Conservation (phyloP, 2,888 invertebrate species). For the Atherix ibis region DNA sequence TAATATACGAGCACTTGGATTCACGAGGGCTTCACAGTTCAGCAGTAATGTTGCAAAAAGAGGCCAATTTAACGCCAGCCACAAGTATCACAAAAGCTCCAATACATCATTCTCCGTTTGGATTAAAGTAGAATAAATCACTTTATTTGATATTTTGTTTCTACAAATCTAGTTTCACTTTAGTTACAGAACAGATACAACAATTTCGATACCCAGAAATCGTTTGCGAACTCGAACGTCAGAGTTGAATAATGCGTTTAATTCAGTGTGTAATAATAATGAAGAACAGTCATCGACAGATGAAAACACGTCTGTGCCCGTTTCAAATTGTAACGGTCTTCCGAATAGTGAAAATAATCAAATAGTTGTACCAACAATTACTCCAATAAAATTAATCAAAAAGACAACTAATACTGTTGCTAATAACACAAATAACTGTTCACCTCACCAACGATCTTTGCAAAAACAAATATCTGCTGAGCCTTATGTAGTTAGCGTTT, state of each 20-base stretch:
- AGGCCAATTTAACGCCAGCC: conserved; percentile 45
- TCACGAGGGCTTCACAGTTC: conserved; percentile 58
- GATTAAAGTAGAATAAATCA: conserved; percentile 11
- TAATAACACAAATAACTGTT: conserved; percentile 2
- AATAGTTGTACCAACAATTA: conserved; percentile 10
- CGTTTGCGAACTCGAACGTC: conserved; percentile 20
- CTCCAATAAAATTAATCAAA: conserved; percentile 24
- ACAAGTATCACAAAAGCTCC: conserved; percentile 27
- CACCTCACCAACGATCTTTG: conserved; percentile 23
- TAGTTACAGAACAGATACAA: conserved; percentile 21
- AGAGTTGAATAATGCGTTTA: conserved; percentile 18
- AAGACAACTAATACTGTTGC: conserved; percentile 13
- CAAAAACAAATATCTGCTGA: conserved; percentile 37
- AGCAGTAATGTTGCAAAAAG: conserved; percentile 56
- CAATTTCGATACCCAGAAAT: conserved; percentile 19
- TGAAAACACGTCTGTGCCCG: not conserved
- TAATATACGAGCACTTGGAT: conserved; percentile 77
- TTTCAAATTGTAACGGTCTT: not conserved
- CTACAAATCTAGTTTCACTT: not conserved
- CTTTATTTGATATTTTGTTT: not conserved
- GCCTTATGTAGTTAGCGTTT: conserved; percentile 17
- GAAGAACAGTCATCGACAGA: not conserved
- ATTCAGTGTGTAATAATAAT: conserved; percentile 1
- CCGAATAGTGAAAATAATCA: conserved; percentile 1
- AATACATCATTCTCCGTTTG: conserved; percentile 31